Conservation (phyloP, 2,113 vertebrate genomes). For the Ceyx melanurus region DNA sequence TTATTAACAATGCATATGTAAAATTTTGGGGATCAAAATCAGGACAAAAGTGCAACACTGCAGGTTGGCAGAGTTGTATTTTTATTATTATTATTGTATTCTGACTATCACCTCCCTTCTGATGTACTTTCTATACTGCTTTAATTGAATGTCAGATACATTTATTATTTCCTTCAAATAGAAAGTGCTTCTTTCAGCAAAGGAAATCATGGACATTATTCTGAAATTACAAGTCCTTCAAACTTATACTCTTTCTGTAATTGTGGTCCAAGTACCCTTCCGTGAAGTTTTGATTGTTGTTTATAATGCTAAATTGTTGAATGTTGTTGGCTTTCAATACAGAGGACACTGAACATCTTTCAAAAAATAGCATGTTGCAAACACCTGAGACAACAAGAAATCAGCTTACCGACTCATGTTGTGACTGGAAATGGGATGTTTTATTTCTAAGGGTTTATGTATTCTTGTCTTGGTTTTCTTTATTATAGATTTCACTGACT, state of each 20-base stretch:
- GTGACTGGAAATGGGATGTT: neutral
- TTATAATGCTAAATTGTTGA: neutral
- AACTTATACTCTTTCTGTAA: neutral
- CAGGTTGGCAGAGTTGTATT: neutral
- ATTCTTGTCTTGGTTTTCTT: neutral
- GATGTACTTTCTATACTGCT: neutral
- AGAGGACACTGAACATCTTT: neutral
- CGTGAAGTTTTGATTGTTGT: neutral
- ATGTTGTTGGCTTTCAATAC: neutral
- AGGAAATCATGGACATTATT: neutral
- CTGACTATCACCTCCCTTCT: neutral
- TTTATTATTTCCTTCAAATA: neutral
- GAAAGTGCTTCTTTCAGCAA: neutral
- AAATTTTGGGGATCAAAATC: neutral
- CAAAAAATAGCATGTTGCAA: neutral
- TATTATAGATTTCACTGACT: neutral
- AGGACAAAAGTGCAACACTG: accelerated
- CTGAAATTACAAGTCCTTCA: neutral
- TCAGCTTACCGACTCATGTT: neutral
- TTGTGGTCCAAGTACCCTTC: neutral
- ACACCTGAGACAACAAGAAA: neutral
- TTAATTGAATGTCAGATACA: neutral
- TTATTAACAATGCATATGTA: neutral
- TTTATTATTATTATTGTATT: neutral
- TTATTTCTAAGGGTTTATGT: neutral